phyloP scores from a whole-genome alignment of 1,140 invertebrate species.

The Aleiodes sp. region DNA sequence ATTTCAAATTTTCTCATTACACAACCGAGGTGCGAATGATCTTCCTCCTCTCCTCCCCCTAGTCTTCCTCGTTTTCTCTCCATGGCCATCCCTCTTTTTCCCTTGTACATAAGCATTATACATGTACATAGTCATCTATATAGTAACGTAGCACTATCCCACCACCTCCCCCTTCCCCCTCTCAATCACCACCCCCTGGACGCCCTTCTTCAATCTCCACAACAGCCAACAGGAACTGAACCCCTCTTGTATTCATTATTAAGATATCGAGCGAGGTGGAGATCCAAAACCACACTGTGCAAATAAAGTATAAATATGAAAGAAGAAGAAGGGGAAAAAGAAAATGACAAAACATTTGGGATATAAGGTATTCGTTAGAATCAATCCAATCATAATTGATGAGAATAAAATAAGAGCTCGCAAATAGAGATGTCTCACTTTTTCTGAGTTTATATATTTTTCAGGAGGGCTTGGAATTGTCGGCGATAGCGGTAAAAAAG shows the following conservation, averaged over 20 bases:
- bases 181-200: slow-evolving; percentile 50
- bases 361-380: slow-evolving; percentile 7
- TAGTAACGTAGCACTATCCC: slow-evolving; percentile 33
- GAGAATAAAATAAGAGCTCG: neutral
- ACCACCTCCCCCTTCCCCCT: slow-evolving; percentile 38
- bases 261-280: slow-evolving; percentile 37
- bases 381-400: slow-evolving; percentile 9
- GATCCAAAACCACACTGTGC: slow-evolving; percentile 34
- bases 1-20: slow-evolving; percentile 68
- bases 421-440: slow-evolving; percentile 4
- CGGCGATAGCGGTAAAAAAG: neutral
- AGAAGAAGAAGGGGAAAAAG: neutral
- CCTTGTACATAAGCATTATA: slow-evolving; percentile 6
- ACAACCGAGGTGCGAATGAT: slow-evolving; percentile 63
- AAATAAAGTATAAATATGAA: neutral
- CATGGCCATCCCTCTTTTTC: slow-evolving; percentile 22
- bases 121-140: slow-evolving; percentile 25
- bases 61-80: slow-evolving; percentile 19
- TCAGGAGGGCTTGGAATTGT: neutral
- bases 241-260: slow-evolving; percentile 65
- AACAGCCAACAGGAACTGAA: slow-evolving; percentile 55
- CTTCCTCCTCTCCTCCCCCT: slow-evolving; percentile 25
- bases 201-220: slow-evolving; percentile 59
- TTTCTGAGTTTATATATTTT: slow-evolving; percentile 3
- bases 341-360: neutral